Evolutionary conservation across 2,888 invertebrate species (phyloP).

Genomic region (Stictocephala bisonia): DNA sequence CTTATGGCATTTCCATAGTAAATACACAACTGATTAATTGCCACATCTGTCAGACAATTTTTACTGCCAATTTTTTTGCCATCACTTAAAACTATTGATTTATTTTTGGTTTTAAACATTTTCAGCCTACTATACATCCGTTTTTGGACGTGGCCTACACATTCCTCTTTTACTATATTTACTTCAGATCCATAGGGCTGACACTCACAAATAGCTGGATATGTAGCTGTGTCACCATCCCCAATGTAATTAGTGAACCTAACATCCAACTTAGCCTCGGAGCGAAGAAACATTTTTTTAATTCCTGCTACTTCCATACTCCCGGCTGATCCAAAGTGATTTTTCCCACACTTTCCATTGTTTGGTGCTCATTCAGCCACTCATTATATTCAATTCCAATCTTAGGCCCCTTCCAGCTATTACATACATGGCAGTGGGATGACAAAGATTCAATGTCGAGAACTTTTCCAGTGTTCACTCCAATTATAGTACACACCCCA

Average conservation of each 20-base stretch:
- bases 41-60: constrained; percentile 22
- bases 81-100: background rate
- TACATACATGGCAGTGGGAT: background rate
- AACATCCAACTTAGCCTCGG: constrained; percentile 38
- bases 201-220: background rate
- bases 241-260: constrained; percentile 46
- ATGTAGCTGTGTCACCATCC: constrained; percentile 33
- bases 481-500: background rate
- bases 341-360: background rate
- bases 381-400: background rate
- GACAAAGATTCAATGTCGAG: background rate
- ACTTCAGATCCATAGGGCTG: constrained; percentile 44
- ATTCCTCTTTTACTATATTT: constrained; percentile 42
- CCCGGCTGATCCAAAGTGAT: constrained; percentile 2
- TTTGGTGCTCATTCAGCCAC: background rate
- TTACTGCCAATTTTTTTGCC: constrained; percentile 33
- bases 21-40: constrained; percentile 18
- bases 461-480: background rate
- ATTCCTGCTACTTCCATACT: constrained; percentile 51
- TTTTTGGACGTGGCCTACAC: constrained; percentile 50
- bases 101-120: constrained; percentile 20
- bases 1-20: constrained; percentile 32
- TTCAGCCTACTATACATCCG: constrained; percentile 45
- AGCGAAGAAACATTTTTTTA: constrained; percentile 46
- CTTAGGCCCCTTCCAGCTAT: background rate